phyloP scores from a whole-genome alignment of 2,888 invertebrate species.

The Caenorhabditis imperialis region DNA sequence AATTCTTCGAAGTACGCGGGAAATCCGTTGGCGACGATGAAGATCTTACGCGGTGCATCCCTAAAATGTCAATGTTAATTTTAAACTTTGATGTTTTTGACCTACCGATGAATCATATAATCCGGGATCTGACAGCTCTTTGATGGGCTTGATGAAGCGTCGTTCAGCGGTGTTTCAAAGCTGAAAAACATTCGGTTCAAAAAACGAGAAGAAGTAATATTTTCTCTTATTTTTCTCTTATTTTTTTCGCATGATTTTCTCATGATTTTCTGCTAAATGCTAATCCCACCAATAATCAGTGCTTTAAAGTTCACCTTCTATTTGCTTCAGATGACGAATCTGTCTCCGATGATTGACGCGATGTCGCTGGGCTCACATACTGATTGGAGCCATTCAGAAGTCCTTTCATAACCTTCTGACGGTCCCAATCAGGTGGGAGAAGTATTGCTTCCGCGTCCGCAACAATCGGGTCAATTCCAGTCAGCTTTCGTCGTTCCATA shows the following conservation, averaged over 20 bases:
- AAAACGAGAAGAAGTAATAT: too few relatives aligned
- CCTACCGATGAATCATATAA: constrained; percentile 48
- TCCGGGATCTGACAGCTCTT: constrained; percentile 46
- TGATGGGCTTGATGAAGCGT: constrained; percentile 8
- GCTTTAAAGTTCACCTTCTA: constrained; percentile 29
- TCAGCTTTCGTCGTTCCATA: constrained; percentile 3
- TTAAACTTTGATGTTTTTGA: neutral
- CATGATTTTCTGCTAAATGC: too few relatives aligned
- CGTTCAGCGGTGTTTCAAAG: constrained; percentile 36
- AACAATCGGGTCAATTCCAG: constrained; percentile 29
- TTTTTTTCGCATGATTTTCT: too few relatives aligned
- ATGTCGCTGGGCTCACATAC: constrained; percentile 56
- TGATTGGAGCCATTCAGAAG: constrained; percentile 4
- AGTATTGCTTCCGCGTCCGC: constrained; percentile 10
- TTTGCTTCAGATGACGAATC: constrained; percentile 54
- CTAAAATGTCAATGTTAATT: constrained; percentile 25
- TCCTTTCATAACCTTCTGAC: constrained; percentile 20
- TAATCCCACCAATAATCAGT: too few relatives aligned
- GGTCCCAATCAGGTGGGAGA: constrained; percentile 16
- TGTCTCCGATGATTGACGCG: constrained; percentile 60
- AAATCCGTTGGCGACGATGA: constrained; percentile 62
- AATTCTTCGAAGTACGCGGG: constrained; percentile 66
- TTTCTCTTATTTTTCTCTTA: neutral
- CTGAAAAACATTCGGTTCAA: constrained; percentile 24
- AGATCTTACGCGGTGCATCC: constrained; percentile 58